phyloP scores from a whole-genome alignment of 1,140 invertebrate species.

The Caerostris darwini region DNA sequence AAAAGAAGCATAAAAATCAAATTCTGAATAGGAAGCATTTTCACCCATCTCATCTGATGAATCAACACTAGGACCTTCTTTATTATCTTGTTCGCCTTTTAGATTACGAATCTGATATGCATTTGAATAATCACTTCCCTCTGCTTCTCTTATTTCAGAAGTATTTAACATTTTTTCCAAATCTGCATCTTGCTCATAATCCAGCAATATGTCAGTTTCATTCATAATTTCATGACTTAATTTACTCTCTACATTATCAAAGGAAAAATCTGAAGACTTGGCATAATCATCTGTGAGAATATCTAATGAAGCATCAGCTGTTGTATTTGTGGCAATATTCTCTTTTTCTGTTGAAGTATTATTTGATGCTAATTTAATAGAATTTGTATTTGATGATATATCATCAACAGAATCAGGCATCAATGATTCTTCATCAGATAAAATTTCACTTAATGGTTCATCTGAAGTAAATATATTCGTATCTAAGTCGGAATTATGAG shows the following conservation, averaged over 20 bases:
- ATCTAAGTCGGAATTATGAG: too few relatives aligned
- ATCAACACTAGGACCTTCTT: background rate
- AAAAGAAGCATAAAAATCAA: background rate
- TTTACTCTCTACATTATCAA: background rate
- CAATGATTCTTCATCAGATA: background rate
- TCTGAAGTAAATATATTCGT: too few relatives aligned
- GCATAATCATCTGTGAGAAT: background rate
- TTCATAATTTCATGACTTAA: background rate
- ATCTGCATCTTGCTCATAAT: background rate
- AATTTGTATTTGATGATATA: background rate
- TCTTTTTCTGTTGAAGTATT: background rate
- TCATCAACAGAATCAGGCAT: background rate
- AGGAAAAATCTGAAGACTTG: background rate
- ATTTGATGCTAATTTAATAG: background rate
- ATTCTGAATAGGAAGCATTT: slow-evolving; percentile 40
- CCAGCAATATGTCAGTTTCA: slow-evolving; percentile 1
- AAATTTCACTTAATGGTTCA: background rate
- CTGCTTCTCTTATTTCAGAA: background rate
- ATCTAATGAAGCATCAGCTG: background rate
- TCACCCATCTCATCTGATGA: background rate
- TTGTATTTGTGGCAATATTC: background rate
- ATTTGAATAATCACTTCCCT: background rate
- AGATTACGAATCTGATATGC: slow-evolving; percentile 55
- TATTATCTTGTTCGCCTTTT: slow-evolving; percentile 42
- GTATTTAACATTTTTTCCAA: background rate